A percentile compares a stretch with the other conserved stretches of the same genome.
Conservation (phyloP, 2,797 vertebrate species). For the Tolypeutes matacus region DNA sequence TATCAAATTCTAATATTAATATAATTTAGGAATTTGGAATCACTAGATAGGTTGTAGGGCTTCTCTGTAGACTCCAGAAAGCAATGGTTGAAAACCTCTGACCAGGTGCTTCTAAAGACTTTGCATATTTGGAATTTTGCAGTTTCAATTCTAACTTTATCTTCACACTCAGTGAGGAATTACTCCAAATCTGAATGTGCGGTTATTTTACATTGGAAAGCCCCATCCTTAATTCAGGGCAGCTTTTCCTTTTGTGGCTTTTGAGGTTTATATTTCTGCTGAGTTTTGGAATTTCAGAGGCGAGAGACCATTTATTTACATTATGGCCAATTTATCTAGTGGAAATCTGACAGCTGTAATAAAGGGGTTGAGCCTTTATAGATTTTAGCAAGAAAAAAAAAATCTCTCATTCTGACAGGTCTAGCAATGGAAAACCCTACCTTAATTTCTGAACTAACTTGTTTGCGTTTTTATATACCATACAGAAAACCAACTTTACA, state of each 20-base stretch:
- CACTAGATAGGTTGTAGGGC: accelerated
- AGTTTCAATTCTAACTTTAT: not conserved
- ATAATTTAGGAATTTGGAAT: not conserved
- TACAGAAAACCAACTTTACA: conserved; percentile 55
- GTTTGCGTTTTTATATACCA: not conserved
- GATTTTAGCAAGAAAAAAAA: not conserved
- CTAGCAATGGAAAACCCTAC: conserved; percentile 33
- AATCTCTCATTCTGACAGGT: not conserved
- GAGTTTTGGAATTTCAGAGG: conserved; percentile 69
- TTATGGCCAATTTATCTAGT: conserved; percentile 63
- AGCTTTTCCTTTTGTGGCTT: conserved; percentile 46
- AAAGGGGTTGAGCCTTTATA: conserved; percentile 32
- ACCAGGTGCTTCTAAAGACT: not conserved
- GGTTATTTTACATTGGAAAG: conserved; percentile 35
- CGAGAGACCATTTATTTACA: conserved; percentile 73
- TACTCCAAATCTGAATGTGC: not conserved
- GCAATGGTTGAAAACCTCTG: not conserved
- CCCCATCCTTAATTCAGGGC: conserved; percentile 24
- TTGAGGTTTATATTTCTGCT: conserved; percentile 56
- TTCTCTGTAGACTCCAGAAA: not conserved
- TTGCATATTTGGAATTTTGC: not conserved
- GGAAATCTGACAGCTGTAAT: conserved; percentile 13
- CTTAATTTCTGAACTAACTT: conserved; percentile 57
- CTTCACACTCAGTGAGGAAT: not conserved
- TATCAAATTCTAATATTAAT: not conserved